These are phyloP conservation scores for Numenius phaeopus DNA, from an alignment of 2,797 vertebrate species.

Conservation along the genomic window DNA sequence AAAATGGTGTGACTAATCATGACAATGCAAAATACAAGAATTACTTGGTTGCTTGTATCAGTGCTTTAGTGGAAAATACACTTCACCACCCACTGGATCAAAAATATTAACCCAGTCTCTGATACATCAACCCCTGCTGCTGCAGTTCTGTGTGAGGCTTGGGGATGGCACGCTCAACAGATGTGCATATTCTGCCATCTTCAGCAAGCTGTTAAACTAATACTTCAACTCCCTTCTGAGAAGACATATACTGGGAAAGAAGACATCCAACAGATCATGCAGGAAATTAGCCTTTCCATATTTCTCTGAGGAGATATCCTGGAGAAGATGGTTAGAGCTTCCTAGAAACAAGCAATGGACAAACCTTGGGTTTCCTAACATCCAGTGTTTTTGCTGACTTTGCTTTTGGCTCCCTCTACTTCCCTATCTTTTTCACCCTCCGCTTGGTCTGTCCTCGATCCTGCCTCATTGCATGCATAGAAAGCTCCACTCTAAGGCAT, in stretches of 20 bases:
- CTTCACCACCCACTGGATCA: neutral
- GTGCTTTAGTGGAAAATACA: neutral
- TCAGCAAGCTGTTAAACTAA: neutral
- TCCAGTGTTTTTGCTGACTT: neutral
- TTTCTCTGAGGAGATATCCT: neutral
- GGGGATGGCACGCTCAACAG: neutral
- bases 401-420: neutral
- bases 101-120: neutral
- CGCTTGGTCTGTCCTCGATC: neutral
- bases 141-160: neutral
- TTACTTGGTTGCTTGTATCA: neutral
- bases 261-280: neutral
- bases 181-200: neutral
- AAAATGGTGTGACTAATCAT: neutral
- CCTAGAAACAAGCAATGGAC: neutral
- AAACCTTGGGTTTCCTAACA: neutral
- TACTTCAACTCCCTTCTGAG: neutral
- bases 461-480: neutral
- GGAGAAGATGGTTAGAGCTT: neutral
- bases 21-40: neutral
- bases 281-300: neutral
- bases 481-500: neutral
- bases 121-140: neutral
- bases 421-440: neutral
- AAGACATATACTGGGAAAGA: neutral